Evolutionary conservation across 2,113 vertebrate genomes (phyloP).

Genomic region (Sylvietta virens): DNA sequence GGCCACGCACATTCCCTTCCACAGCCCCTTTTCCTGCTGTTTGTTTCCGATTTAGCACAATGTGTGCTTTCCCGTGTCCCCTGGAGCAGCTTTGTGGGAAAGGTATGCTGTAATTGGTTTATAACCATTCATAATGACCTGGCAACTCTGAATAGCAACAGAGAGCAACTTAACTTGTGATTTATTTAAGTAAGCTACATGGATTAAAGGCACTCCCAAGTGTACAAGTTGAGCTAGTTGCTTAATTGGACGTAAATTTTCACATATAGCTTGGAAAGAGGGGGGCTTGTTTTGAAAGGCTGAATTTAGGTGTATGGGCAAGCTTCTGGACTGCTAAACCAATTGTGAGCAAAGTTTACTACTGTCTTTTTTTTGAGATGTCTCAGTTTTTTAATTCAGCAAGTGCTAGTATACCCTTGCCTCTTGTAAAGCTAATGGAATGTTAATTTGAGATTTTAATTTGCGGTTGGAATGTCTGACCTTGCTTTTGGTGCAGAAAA

Average conservation of each 20-base stretch:
- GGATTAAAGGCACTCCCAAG: conserved; percentile 56
- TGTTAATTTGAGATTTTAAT: conserved; percentile 38
- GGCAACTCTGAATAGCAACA: conserved; percentile 35
- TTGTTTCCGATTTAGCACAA: conserved; percentile 9
- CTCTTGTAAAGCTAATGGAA: conserved; percentile 7
- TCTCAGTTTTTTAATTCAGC: not conserved
- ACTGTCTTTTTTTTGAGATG: not conserved
- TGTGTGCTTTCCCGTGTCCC: not conserved
- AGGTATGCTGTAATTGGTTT: conserved; percentile 49
- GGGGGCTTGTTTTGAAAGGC: not conserved
- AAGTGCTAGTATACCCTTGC: not conserved
- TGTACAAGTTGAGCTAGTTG: conserved; percentile 21
- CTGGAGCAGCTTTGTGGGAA: conserved; percentile 44
- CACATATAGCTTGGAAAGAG: conserved; percentile 27
- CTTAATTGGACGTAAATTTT: conserved; percentile 53
- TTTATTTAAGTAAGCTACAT: conserved; percentile 56
- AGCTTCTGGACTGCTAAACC: conserved; percentile 22
- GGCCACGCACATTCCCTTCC: not conserved
- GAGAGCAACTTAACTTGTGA: conserved; percentile 52
- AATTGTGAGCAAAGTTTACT: not conserved
- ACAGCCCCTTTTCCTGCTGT: not conserved
- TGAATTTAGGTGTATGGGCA: conserved; percentile 12
- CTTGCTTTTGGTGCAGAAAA: not conserved
- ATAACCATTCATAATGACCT: conserved; percentile 43
- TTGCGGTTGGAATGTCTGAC: conserved; percentile 24